These are phyloP conservation scores for Nannobrachium achirus DNA, from an alignment of 2,113 vertebrate genomes.

Conservation along the genomic window DNA sequence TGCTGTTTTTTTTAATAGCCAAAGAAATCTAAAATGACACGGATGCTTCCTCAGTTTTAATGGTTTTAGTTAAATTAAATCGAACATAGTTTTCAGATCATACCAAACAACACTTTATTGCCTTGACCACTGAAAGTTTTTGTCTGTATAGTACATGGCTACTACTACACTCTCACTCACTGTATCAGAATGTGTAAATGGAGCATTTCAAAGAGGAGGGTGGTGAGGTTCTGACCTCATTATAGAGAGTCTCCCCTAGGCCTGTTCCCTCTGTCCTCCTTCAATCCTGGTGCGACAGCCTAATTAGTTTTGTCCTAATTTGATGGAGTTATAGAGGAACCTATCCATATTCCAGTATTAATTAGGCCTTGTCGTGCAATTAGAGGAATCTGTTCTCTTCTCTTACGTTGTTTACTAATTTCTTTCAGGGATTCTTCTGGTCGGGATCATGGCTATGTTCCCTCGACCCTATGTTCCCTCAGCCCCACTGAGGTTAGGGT, in stretches of 20 bases:
- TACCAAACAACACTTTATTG: background rate
- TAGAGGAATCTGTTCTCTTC: background rate
- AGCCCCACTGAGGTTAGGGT: too few relatives aligned
- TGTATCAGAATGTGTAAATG: constrained; percentile 62
- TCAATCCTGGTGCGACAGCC: constrained; percentile 70
- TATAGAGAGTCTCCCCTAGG: constrained; percentile 69
- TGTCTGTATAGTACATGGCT: background rate
- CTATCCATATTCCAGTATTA: constrained; percentile 42
- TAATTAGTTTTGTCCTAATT: constrained; percentile 84
- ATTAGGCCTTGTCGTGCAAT: constrained; percentile 24
- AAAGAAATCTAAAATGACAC: too few relatives aligned
- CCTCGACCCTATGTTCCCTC: too few relatives aligned
- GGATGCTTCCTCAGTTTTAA: too few relatives aligned
- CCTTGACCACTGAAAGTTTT: background rate
- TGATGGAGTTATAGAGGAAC: constrained; percentile 61
- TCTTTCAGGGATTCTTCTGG: background rate
- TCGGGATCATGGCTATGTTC: too few relatives aligned
- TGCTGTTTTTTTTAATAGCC: too few relatives aligned
- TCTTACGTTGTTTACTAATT: background rate
- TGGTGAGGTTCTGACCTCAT: constrained; percentile 73
- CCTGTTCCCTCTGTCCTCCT: constrained; percentile 68
- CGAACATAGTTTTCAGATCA: constrained; percentile 10
- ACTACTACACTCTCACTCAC: constrained; percentile 9
- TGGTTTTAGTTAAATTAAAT: too few relatives aligned
- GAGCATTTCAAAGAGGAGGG: constrained; percentile 62